A percentile compares a stretch with the other conserved stretches of the same genome.
Conservation (phyloP, 2,797 vertebrate species). For the Acrocephalus scirpaceus region DNA sequence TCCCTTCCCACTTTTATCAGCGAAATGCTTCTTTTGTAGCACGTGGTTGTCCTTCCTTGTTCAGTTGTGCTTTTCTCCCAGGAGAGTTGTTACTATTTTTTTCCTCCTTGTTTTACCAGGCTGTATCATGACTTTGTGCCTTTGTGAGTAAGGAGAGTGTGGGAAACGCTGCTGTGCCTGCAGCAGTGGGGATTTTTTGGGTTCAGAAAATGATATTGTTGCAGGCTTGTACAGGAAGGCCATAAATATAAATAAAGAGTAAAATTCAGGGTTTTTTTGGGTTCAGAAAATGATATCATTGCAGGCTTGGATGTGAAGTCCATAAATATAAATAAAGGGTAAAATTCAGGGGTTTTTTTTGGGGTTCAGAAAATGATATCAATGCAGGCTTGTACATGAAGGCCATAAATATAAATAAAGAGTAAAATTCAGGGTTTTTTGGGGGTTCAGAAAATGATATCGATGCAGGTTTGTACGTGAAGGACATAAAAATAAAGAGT, state of each 20-base stretch:
- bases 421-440: not conserved
- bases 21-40: not conserved
- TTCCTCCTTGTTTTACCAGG: not conserved
- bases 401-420: too few relatives aligned
- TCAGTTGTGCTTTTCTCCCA: not conserved
- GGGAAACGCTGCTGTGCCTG: not conserved
- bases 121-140: not conserved
- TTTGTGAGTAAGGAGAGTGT: not conserved
- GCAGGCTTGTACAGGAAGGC: not conserved
- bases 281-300: too few relatives aligned
- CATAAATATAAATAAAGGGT: too few relatives aligned
- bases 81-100: not conserved
- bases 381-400: too few relatives aligned
- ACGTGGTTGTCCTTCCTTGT: not conserved
- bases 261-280: not conserved
- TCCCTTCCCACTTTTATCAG: not conserved
- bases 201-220: rapidly evolving
- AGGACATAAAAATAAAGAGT: too few relatives aligned
- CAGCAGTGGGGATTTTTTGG: rapidly evolving
- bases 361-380: too few relatives aligned
- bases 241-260: rapidly evolving
- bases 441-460: too few relatives aligned
- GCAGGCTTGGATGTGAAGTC: too few relatives aligned
- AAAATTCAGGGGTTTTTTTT: too few relatives aligned
- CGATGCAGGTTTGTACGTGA: too few relatives aligned